Base-by-base conservation (phyloP, 2,113 vertebrate species). In the Cynocephalus volans region DNA sequence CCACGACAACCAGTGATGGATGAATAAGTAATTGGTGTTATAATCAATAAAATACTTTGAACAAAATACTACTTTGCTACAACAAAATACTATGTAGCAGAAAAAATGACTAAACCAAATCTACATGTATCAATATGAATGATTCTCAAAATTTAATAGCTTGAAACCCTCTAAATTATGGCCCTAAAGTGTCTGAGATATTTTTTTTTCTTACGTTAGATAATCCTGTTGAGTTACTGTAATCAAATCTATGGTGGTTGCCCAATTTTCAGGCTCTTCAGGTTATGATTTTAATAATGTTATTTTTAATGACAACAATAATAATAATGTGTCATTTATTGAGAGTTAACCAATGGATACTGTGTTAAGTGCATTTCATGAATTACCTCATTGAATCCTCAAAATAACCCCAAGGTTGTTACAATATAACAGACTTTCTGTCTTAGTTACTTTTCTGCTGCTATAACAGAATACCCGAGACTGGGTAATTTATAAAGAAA, bases 221-320 rank as follows among this genome's bases (percentile, higher is more conserved):
- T 24, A 76, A 54, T 73, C 4, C 65, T 31, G 1, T 52, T 60
- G 28, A 50, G 9, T 70, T 41, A 36, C 56, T 64, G 4, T 21
- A 88, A 91, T 76, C n/a, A 70, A 77, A 69, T 69, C 45, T 24
- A 19, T 15, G 26, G 7, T 48, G 41, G 19, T n/a, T 36, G 6
- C 23, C n/a, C 31, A 75, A 23, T 84, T 69, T 65, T 4, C 5
- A 65, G n/a, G 33, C 14, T 18, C 14, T 88, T 83, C 18, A 26
- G 18, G 15, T 69, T 76, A 26, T 33, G 15, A 18, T 77, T 77
- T 88, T 73, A 88, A 23, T 70, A 54, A 77, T 77, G 13, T 58
- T 64, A 92, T 62, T 92, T 73, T 82, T 67, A 96, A 54, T 41
- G 41, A 41, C 41, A 94, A 48, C 50, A 94, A 41, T 45, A 83